A percentile compares a stretch with the other conserved stretches of the same genome.
Conservation (phyloP, 2,888 invertebrate genomes). For the Perizoma flavofasciatum region DNA sequence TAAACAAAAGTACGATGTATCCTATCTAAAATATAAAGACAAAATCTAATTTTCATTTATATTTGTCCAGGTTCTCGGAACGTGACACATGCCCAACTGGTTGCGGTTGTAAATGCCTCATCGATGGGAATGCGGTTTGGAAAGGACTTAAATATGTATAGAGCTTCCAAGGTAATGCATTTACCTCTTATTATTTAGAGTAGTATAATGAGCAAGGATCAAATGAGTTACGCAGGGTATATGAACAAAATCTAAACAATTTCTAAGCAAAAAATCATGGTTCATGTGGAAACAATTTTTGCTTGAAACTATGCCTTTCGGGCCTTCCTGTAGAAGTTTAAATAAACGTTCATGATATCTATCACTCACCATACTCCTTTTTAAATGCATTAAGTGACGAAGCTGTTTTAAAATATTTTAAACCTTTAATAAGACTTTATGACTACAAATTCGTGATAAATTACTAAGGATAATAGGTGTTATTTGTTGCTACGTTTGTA, state of each 20-base stretch:
- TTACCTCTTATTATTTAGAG: background rate
- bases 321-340: no score
- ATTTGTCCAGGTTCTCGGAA: constrained; percentile 69
- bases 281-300: no score
- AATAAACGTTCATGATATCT: no score
- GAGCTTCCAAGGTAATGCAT: constrained; percentile 31
- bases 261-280: no score
- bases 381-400: no score
- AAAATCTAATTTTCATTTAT: no score
- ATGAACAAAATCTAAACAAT: background rate
- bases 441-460: constrained; percentile 16
- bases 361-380: no score
- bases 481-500: constrained; percentile 38
- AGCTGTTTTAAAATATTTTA: background rate
- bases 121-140: constrained; percentile 83
- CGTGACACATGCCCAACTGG: constrained; percentile 94
- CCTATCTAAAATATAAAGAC: no score
- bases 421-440: constrained; percentile 14
- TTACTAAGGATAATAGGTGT: constrained; percentile 21
- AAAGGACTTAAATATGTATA: constrained; percentile 72
- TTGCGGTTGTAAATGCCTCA: constrained; percentile 95
- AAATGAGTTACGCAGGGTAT: background rate
- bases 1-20: no score
- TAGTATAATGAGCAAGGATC: background rate
- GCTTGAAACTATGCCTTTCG: no score